Evolutionary conservation across 2,113 vertebrate species (phyloP).

Genomic region (Mola mola): DNA sequence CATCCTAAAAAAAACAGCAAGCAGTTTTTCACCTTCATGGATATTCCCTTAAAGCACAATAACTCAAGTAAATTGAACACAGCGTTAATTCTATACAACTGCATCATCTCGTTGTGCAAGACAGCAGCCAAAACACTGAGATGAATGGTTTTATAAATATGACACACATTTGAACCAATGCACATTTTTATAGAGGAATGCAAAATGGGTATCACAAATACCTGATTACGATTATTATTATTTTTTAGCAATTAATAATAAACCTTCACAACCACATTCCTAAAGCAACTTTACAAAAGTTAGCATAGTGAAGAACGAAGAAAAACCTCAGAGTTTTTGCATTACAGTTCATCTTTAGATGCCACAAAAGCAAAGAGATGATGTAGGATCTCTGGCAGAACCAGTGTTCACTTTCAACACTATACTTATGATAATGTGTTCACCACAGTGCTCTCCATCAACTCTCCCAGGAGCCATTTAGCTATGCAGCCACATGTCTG

Average conservation of each 20-base stretch:
- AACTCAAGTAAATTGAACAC: slow-evolving; percentile 36
- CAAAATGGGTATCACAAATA: too few relatives aligned
- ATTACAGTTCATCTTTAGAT: slow-evolving; percentile 35
- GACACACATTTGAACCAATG: slow-evolving; percentile 1
- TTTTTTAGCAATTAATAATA: too few relatives aligned
- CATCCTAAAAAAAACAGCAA: too few relatives aligned
- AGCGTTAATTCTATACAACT: slow-evolving; percentile 48
- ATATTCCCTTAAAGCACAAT: slow-evolving; percentile 58
- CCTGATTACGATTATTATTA: too few relatives aligned
- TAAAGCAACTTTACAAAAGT: too few relatives aligned
- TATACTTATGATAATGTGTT: slow-evolving; percentile 45
- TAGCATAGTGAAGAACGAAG: too few relatives aligned
- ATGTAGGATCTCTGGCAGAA: slow-evolving; percentile 36
- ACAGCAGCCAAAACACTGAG: not conserved
- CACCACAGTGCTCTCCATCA: slow-evolving; percentile 8
- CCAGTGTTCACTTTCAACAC: slow-evolving; percentile 23
- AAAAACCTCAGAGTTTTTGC: too few relatives aligned
- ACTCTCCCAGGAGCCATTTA: slow-evolving; percentile 22
- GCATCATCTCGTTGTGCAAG: not conserved
- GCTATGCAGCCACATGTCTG: slow-evolving; percentile 34
- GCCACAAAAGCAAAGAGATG: slow-evolving; percentile 39
- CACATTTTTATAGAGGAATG: too few relatives aligned
- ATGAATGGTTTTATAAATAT: not conserved
- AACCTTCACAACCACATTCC: too few relatives aligned
- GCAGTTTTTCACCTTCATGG: slow-evolving; percentile 53